Conservation (phyloP, 2,113 vertebrate species). For the Ascaphus truei region DNA sequence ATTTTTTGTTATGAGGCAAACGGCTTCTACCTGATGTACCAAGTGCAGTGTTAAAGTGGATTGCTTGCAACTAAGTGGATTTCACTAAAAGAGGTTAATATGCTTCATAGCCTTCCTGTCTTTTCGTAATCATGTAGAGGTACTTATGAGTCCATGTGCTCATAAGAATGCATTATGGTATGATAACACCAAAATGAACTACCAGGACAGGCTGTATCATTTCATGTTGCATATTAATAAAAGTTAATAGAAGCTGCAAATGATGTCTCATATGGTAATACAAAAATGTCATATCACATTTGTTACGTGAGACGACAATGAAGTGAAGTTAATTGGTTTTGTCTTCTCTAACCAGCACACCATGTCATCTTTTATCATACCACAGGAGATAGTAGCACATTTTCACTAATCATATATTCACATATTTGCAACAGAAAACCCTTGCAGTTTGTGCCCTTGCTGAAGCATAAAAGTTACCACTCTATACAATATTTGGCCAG, state of each 20-base stretch:
- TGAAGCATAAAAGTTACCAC: too few species aligned
- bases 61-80: slow-evolving; percentile 3
- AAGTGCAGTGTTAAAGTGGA: neutral
- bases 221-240: slow-evolving; percentile 29
- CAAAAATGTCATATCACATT: slow-evolving; percentile 30
- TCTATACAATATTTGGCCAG: too few species aligned
- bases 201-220: neutral
- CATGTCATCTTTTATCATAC: slow-evolving; percentile 33
- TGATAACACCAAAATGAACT: slow-evolving; percentile 23
- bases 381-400: neutral
- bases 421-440: too few species aligned
- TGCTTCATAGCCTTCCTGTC: slow-evolving; percentile 6
- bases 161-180: slow-evolving; percentile 4
- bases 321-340: slow-evolving; percentile 35
- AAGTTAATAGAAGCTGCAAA: slow-evolving; percentile 33
- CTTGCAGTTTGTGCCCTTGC: too few species aligned
- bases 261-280: slow-evolving; percentile 22
- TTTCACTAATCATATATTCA: neutral
- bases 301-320: slow-evolving; percentile 27
- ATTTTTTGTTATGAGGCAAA: too few species aligned
- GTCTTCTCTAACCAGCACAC: slow-evolving; percentile 29
- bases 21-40: neutral
- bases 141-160: neutral
- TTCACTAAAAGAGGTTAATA: slow-evolving; percentile 22
- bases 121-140: slow-evolving; percentile 22